phyloP scores from a whole-genome alignment of 2,797 vertebrate genomes.

The Hybognathus amarus region DNA sequence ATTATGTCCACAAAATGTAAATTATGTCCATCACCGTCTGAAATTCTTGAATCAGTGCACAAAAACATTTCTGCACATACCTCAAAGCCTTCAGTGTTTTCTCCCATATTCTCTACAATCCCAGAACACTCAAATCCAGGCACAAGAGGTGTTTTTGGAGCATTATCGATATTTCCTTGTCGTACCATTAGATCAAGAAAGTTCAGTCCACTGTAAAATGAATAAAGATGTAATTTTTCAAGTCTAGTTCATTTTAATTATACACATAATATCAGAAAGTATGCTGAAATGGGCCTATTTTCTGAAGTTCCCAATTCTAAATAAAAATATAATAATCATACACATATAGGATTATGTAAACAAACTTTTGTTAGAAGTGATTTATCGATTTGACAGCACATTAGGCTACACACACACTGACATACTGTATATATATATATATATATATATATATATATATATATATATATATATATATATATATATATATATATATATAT shows the following conservation, averaged over 20 bases:
- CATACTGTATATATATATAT: not conserved
- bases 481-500: too few species aligned
- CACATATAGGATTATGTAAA: too few species aligned
- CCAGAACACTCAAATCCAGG: slow-evolving; percentile 98
- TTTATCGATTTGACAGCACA: too few species aligned
- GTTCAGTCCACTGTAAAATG: slow-evolving; percentile 89
- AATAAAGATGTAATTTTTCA: not conserved
- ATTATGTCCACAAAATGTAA: not conserved
- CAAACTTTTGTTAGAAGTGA: too few species aligned
- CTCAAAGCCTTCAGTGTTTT: slow-evolving; percentile 92
- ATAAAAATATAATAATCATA: not conserved
- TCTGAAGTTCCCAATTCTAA: not conserved
- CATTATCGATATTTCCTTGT: slow-evolving; percentile 96
- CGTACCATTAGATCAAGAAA: slow-evolving; percentile 98
- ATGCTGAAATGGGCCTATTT: not conserved
- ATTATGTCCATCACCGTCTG: not conserved
- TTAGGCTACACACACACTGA: too few species aligned
- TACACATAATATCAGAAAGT: too few species aligned
- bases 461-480: too few species aligned
- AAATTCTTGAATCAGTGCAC: not conserved
- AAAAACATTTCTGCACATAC: slow-evolving; percentile 71
- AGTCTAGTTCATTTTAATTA: not conserved
- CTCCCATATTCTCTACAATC: slow-evolving; percentile 93
- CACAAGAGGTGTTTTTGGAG: slow-evolving; percentile 93
- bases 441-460: too few species aligned